Evolutionary conservation across 2,113 vertebrate genomes (phyloP).

Genomic region (Diphyllodes magnificus): DNA sequence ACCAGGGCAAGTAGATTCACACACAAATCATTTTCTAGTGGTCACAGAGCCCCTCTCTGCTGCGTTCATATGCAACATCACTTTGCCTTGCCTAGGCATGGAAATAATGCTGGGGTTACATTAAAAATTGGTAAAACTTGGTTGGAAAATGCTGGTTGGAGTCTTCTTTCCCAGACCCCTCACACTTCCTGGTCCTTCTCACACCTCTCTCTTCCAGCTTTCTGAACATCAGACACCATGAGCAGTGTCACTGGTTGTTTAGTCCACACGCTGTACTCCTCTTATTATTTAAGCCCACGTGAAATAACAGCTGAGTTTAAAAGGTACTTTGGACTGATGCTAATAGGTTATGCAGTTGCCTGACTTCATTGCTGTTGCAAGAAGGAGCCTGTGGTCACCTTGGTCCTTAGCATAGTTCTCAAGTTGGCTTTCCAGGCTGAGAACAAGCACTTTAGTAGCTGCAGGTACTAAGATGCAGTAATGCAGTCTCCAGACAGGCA

Average conservation of each 20-base stretch:
- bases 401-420: not conserved
- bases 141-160: not conserved
- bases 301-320: not conserved
- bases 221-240: not conserved
- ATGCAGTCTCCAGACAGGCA: not conserved
- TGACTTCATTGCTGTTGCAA: not conserved
- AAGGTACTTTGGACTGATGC: not conserved
- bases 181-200: rapidly evolving
- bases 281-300: not conserved
- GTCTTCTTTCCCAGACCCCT: not conserved
- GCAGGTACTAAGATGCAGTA: not conserved
- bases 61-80: rapidly evolving
- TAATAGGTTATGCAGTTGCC: not conserved
- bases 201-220: not conserved
- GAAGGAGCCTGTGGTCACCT: not conserved
- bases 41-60: not conserved
- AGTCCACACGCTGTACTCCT: rapidly evolving
- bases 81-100: not conserved
- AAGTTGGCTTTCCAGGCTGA: not conserved
- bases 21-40: rapidly evolving
- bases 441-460: not conserved
- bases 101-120: not conserved
- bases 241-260: not conserved
- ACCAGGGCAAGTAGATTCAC: not conserved
- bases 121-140: not conserved